Base-by-base conservation (phyloP, 2,113 vertebrate genomes). In the Planiliza haematocheilus region DNA sequence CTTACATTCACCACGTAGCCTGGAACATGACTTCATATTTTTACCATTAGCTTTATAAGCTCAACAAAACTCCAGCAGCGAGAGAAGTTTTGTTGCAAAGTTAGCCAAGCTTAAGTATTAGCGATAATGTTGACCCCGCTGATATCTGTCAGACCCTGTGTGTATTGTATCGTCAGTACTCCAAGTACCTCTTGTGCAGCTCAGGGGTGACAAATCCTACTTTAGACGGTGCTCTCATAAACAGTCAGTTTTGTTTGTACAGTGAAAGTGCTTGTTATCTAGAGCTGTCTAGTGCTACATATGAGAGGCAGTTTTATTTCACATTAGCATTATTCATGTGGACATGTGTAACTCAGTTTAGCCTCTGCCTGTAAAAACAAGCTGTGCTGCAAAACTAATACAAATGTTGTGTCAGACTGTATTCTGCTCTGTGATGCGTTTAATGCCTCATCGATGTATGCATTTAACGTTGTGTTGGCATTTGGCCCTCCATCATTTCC, bases 171-270 rank as follows among this genome's bases (percentile, higher is more conserved):
- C 5, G 24, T 30, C 5, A 3, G 24, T 30, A 5, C 55, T 21
- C 38, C 38, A 51, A n/a, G 46, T 45, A 53, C 30, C 18, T 24
- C 14, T 20, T 5, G 7, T 43, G 51, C 10, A 57, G 1, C 55
- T 20, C 21, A 18, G 24, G 4, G 20, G 6, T 41, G 39, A 41
- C 24, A 52, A 65, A 30, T 30, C 24, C 24, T 30, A 3, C 24
- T 30, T 30, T 30, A 5, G 24, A 30, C 24, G 24, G 24, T 30
- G 24, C 24, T 30, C 55, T 39, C 45, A 51, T n/a, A 58, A 14
- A 5, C 58, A 69, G 38, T 2, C 13, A 37, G 30, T 65, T 36
- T 43, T 63, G 70, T 74, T 70, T 49, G 65, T 37, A 30, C 5
- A 10, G 36, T 42, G 21, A 70, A 42, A 16, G 50, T 13, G 38